phyloP scores from a whole-genome alignment of 2,113 vertebrate genomes.

The Syngnathus typhle region DNA sequence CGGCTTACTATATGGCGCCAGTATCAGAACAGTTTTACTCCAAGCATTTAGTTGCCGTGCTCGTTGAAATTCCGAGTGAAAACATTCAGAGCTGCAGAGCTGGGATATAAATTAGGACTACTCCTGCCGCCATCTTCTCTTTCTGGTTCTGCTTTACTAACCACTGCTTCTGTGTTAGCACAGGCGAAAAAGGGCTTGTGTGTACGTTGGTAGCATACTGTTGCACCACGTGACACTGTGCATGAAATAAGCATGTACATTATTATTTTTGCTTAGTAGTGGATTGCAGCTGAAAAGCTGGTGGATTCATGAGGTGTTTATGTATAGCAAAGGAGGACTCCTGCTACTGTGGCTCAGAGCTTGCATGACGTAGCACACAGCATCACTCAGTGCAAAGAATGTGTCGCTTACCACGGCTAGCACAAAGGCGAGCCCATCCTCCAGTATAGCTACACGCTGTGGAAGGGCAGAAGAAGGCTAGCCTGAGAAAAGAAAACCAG shows the following conservation, averaged over 20 bases:
- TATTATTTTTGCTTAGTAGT: slow-evolving; percentile 18
- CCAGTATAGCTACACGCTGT: slow-evolving; percentile 73
- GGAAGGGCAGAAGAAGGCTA: slow-evolving; percentile 62
- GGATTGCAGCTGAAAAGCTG: slow-evolving; percentile 15
- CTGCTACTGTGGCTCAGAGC: slow-evolving; percentile 35
- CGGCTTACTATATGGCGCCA: slow-evolving; percentile 63
- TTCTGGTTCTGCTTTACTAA: slow-evolving; percentile 41
- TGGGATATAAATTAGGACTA: slow-evolving; percentile 19
- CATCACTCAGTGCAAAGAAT: slow-evolving; percentile 52
- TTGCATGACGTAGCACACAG: slow-evolving; percentile 57
- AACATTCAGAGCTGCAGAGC: slow-evolving; percentile 14
- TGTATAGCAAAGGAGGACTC: slow-evolving; percentile 18
- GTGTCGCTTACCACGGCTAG: slow-evolving; percentile 77
- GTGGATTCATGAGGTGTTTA: slow-evolving; percentile 26
- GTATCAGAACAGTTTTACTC: slow-evolving; percentile 52
- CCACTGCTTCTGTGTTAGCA: slow-evolving; percentile 61
- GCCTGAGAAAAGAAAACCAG: slow-evolving; percentile 50
- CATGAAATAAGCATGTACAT: slow-evolving; percentile 30
- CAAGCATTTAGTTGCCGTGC: slow-evolving; percentile 22
- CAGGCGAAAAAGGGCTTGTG: slow-evolving; percentile 31
- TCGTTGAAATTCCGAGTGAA: slow-evolving; percentile 56
- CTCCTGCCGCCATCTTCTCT: slow-evolving; percentile 32
- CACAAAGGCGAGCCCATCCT: slow-evolving; percentile 68
- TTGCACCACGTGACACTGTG: slow-evolving; percentile 37
- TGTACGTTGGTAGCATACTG: slow-evolving; percentile 20